A percentile compares a stretch with the other conserved stretches of the same genome.
Conservation (phyloP, 2,797 vertebrate genomes). For the Scolopax rusticola region DNA sequence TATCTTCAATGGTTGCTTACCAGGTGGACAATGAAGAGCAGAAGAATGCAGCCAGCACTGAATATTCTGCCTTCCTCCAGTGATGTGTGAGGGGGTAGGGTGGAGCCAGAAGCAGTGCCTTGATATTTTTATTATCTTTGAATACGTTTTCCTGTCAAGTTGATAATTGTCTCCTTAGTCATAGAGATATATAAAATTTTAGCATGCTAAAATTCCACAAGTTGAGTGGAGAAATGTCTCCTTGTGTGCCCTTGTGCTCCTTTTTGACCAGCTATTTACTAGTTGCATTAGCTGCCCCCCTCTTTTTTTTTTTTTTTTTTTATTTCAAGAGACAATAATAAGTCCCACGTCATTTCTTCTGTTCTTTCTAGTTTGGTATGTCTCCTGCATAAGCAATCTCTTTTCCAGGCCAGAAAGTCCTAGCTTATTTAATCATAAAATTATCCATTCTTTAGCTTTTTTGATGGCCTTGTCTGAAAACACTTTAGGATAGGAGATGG, state of each 20-base stretch:
- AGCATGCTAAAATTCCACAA: not conserved
- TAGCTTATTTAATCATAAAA: not conserved
- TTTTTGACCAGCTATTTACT: not conserved
- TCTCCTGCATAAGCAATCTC: not conserved
- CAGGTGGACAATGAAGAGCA: not conserved
- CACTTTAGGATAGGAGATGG: not conserved
- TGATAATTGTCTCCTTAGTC: not conserved
- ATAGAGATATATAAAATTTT: not conserved
- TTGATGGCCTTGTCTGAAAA: not conserved
- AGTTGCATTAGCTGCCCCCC: not conserved
- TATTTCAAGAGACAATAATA: not conserved
- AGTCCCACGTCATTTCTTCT: not conserved
- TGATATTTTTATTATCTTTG: not conserved
- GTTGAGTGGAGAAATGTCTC: not conserved
- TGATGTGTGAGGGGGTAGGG: not conserved
- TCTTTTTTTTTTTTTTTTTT: too few relatives aligned
- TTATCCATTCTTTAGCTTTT: not conserved
- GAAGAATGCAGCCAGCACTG: not conserved
- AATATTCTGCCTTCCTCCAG: not conserved
- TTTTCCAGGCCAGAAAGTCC: not conserved
- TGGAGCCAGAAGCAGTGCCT: not conserved
- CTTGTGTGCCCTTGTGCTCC: not conserved
- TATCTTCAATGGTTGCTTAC: not conserved
- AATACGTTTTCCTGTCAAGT: not conserved
- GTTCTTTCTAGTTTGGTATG: not conserved